These are phyloP conservation scores for Dromiciops gliroides DNA, from an alignment of 2,113 vertebrate genomes.

Conservation along the genomic window DNA sequence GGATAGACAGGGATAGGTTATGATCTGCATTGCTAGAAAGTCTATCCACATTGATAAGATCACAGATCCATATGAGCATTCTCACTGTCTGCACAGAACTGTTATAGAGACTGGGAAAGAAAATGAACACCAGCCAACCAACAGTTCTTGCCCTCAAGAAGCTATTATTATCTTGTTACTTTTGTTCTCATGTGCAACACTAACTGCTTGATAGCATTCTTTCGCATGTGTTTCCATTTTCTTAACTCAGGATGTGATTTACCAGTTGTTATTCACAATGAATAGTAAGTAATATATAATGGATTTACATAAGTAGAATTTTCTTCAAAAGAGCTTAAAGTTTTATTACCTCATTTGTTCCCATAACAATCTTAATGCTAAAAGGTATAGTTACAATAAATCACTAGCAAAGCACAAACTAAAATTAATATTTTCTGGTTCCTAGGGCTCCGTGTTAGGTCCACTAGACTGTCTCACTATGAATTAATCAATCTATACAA, in stretches of 20 bases:
- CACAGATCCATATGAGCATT: background rate
- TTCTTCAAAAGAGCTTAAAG: background rate
- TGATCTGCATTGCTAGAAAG: background rate
- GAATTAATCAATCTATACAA: background rate
- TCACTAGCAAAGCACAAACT: background rate
- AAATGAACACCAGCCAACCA: background rate
- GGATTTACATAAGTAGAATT: background rate
- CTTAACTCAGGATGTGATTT: background rate
- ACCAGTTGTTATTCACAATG: background rate
- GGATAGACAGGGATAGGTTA: background rate
- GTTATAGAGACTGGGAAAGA: background rate
- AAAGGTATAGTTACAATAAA: background rate
- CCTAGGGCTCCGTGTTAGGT: background rate
- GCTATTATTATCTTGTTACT: background rate
- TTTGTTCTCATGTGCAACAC: background rate
- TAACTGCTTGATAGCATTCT: background rate
- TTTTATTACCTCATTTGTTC: background rate
- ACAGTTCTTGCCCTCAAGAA: background rate
- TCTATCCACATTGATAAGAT: background rate
- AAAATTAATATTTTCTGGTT: background rate
- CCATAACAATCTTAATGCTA: background rate
- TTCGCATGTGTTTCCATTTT: background rate
- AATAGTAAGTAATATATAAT: background rate
- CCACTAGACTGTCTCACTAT: background rate
- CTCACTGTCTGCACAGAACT: background rate